A percentile compares a stretch with the other conserved stretches of the same genome.
Conservation (phyloP, 2,113 vertebrate genomes). For the Deroptyus accipitrinus region DNA sequence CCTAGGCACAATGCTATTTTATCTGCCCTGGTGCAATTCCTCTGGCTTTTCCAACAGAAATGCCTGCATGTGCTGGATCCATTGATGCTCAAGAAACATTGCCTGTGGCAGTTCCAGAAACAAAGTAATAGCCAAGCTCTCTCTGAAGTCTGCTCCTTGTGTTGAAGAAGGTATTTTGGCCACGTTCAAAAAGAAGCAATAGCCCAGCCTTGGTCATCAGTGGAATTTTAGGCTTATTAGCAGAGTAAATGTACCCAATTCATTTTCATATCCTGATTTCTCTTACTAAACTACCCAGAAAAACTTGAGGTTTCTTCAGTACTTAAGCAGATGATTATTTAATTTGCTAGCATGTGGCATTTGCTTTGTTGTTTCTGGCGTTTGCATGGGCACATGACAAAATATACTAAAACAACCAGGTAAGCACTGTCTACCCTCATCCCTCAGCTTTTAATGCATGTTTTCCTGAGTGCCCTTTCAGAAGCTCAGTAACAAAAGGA, state of each 20-base stretch:
- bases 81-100: not conserved
- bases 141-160: not conserved
- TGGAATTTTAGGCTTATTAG: not conserved
- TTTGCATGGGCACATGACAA: not conserved
- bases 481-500: not conserved
- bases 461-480: not conserved
- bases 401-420: not conserved
- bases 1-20: not conserved
- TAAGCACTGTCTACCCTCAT: not conserved
- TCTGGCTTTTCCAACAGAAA: not conserved
- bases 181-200: not conserved
- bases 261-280: not conserved
- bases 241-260: not conserved
- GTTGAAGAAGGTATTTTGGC: not conserved
- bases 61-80: not conserved
- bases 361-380: not conserved
- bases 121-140: not conserved
- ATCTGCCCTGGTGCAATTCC: not conserved
- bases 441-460: not conserved
- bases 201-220: not conserved
- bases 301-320: rapidly evolving
- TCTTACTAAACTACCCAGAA: not conserved
- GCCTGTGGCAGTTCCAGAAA: not conserved
- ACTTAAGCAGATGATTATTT: not conserved
- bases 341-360: not conserved